Evolutionary conservation across 2,113 vertebrate genomes (phyloP), one percentile per base, ranked within the genome.

Genomic region (Asarcornis scutulata): DNA sequence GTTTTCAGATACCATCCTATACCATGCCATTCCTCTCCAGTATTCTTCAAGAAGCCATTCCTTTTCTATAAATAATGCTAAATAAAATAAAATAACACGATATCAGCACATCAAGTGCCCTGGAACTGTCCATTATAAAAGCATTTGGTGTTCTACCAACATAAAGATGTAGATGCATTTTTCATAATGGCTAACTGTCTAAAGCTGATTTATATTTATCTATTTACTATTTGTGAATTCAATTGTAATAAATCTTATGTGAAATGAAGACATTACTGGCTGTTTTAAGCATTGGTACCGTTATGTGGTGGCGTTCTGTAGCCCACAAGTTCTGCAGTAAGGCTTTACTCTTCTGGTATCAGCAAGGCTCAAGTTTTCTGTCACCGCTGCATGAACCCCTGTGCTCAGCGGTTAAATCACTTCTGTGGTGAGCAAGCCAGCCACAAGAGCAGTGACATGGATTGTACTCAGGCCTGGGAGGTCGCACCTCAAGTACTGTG

Each of bases 1-100:
- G 36, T 0, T 7, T 36, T 64, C 20, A 7, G 18, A 0, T 67
- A 6, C 12, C 2, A 1, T 34, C 34, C 7, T 1, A 0, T 64
- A 6, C 12, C 2, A 1, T 34, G 44, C 7, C 1, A 0, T 60
- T 86, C 18, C 25, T 34, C 5, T 5, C 23, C 23, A 9, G 0
- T 29, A 2, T 11, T 52, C 3, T 34, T 66, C 17, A 67, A 53
- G 26, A 9, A 67, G 7, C 10, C 9, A 4, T 29, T 52, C 3
- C 2, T 63, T 58, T 66, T 20, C 13, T 31, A 1, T 27, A 59
- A 62, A 58, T 44, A 59, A 55, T 36, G 6, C 8, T 11, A 60
- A 8, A 25, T 8, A 27, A 25, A 48, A n/a, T 8, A 16, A 58
- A 50, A 27, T 10, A 23, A 20, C 34, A n/a, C 12, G 8, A 16